Percentiles rank a stretch among this genome's conserved stretches.
phyloP scores from a whole-genome alignment of 2,888 invertebrate genomes.

The Folsomia candida region DNA sequence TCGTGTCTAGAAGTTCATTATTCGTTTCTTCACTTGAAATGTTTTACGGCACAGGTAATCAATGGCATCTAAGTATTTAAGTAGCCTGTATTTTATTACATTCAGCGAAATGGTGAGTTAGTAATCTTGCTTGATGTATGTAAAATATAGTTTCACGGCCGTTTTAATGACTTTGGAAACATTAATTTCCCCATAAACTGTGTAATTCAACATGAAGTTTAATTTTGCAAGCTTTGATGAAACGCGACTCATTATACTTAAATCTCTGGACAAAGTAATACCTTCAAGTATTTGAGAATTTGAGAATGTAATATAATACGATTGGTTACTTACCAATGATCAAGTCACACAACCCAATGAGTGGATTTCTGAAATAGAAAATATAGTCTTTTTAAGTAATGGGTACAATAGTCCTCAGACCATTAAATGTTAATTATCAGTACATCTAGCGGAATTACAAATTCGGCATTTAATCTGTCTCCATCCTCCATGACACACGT shows the following conservation, averaged over 20 bases:
- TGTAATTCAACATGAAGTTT: not conserved
- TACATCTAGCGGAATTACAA: too few relatives aligned
- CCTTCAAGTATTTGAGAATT: too few relatives aligned
- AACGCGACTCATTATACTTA: too few relatives aligned
- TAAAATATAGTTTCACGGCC: not conserved
- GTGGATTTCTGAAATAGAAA: not conserved
- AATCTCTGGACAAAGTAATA: too few relatives aligned
- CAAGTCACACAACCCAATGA: not conserved
- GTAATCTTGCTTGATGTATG: not conserved
- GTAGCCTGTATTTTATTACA: not conserved
- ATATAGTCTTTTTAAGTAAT: not conserved
- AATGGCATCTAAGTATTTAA: not conserved
- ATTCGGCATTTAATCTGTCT: not conserved
- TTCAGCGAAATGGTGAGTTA: not conserved
- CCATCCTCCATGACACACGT: not conserved
- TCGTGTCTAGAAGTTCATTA: not conserved
- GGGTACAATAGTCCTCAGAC: not conserved
- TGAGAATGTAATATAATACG: too few relatives aligned
- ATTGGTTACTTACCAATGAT: too few relatives aligned
- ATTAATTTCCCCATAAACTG: not conserved
- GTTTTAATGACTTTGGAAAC: not conserved
- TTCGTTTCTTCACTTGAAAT: not conserved
- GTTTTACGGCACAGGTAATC: not conserved
- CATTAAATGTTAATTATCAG: too few relatives aligned
- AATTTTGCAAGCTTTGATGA: too few relatives aligned